These are phyloP conservation scores for Meleagris gallopavo DNA, from an alignment of 2,113 vertebrate genomes.

Conservation along the genomic window DNA sequence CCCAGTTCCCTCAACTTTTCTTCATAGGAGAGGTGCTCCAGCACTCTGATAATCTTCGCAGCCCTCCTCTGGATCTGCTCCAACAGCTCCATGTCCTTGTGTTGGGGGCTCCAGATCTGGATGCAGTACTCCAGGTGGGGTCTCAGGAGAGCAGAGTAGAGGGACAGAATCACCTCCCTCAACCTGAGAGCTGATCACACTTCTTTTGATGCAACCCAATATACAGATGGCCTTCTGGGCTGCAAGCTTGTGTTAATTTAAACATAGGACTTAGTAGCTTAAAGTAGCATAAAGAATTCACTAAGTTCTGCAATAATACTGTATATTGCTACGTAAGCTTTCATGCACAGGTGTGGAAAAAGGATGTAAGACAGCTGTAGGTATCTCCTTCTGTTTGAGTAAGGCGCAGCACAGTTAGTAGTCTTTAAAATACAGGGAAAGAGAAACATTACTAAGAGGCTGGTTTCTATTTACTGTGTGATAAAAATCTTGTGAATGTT, in stretches of 20 bases:
- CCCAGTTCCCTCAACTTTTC: no score
- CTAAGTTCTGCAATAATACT: not conserved
- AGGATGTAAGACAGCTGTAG: not conserved
- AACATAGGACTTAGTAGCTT: not conserved
- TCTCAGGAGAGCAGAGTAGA: no score
- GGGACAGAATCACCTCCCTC: no score
- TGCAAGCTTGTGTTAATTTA: not conserved
- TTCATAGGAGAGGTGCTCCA: no score
- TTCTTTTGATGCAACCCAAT: no score
- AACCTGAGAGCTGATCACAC: no score
- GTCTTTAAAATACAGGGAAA: not conserved
- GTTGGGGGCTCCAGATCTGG: no score
- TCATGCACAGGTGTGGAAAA: not conserved
- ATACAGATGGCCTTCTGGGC: no score
- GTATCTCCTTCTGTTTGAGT: not conserved
- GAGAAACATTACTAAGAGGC: not conserved
- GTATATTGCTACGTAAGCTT: fast-evolving
- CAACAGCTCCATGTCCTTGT: no score
- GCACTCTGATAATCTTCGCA: no score
- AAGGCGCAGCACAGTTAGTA: not conserved
- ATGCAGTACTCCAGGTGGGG: no score
- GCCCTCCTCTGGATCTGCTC: no score
- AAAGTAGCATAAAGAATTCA: not conserved
- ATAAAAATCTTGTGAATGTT: not conserved
- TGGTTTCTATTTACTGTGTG: not conserved